Conservation (phyloP, 2,888 invertebrate species). For the Entomobrya multifasciata region DNA sequence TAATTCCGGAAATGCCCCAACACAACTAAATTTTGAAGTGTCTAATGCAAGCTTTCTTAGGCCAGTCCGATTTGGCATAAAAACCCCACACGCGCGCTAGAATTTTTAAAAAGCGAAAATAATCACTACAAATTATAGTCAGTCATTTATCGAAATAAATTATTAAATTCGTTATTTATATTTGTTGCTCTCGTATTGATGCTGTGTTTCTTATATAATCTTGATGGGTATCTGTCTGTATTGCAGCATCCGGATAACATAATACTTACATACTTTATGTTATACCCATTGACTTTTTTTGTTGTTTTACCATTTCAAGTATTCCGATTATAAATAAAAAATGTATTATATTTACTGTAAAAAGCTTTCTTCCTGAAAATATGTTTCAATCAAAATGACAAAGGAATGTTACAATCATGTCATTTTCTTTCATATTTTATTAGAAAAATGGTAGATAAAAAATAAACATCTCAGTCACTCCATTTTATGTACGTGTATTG, state of each 20-base stretch:
- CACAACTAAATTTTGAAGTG: slow-evolving; percentile 71
- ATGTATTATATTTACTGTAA: slow-evolving; percentile 5
- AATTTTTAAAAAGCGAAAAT: slow-evolving; percentile 28
- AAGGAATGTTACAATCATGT: neutral
- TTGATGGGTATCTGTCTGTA: neutral
- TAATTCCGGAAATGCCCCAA: slow-evolving; percentile 92
- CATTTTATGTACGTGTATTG: slow-evolving; percentile 50
- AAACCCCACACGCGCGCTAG: neutral
- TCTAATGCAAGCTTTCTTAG: neutral
- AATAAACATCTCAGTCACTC: slow-evolving; percentile 42
- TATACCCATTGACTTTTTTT: neutral
- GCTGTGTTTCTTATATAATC: neutral
- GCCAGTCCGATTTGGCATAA: slow-evolving; percentile 11
- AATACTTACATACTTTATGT: no score
- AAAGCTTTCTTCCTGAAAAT: neutral
- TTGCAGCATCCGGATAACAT: neutral
- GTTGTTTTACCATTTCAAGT: neutral
- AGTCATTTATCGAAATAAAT: slow-evolving; percentile 39
- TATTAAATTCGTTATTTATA: slow-evolving; percentile 24
- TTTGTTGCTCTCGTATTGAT: neutral
- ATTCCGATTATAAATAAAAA: neutral
- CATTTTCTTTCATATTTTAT: slow-evolving; percentile 2
- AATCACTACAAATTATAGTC: slow-evolving; percentile 28
- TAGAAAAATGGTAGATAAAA: slow-evolving; percentile 26
- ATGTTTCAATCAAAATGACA: neutral